Base-by-base conservation (phyloP, 2,888 invertebrate species). In the Eupeodes latifasciatus region DNA sequence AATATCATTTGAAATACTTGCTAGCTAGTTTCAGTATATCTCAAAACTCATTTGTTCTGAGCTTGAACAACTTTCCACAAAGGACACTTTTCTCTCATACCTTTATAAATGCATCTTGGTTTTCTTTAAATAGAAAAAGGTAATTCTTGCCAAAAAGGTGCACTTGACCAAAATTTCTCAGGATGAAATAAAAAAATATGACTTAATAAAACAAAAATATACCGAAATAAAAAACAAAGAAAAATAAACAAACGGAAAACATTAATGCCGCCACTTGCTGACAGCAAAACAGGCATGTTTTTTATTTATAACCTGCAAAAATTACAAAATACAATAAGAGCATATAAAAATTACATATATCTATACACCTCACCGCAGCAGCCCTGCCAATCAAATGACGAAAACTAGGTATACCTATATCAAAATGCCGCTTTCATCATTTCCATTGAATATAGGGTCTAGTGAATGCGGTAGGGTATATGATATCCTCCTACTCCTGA, bases 361-460 rank as follows among this genome's bases (percentile, higher is more conserved):
- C 84, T 75, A 12, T 49, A 66, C 85, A 81, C 36, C 76, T 82
- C 85, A 79, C 89, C 85, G 85, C 85, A 89, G 85, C 85, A 89
- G 85, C 85, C 85, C 76, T 89, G 89, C 89, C 89, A 89, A 89
- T 89, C 89, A 89, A 89, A 85, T 49, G 55, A 79, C 53, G 71
- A 82, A 85, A 85, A 88, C 84, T 59, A 55, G 53, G 53, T 55
- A 55, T 55, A 55, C 19, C 16, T 88, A 81, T 89, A 72, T 89
- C 79, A 82, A 85, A 53, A 75, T 79, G 79, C 89, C 85, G 85
- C 85, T 85, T 85, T 85, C 81, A 79, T 85, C 89, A 72, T 66
- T 51, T n/a, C 36, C 57, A 67, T 61, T 67, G 40, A 62, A 7
- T 6, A 12, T 10, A 55, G 59, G 34, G 27, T 27, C 27, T 27